Evolutionary conservation across 1,140 invertebrate genomes (phyloP).

Genomic region (Pogonomyrmex californicus): DNA sequence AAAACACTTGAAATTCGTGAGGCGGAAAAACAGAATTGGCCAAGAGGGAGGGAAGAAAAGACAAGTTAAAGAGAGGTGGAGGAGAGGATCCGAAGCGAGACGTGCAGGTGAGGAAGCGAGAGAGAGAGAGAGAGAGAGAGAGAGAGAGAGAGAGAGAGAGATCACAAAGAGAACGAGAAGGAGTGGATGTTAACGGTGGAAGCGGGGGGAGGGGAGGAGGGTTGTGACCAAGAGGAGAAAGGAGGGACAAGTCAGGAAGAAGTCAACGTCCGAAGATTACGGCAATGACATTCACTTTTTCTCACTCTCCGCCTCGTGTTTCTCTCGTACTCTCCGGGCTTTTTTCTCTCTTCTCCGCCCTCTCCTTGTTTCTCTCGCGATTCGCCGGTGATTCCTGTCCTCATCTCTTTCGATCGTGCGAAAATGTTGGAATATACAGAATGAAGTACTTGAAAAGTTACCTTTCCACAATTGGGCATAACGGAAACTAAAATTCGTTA

Average conservation of each 20-base stretch:
- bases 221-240: constrained; percentile 73
- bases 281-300: constrained; percentile 88
- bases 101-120: constrained; percentile 47
- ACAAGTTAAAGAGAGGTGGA: neutral
- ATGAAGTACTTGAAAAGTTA: constrained; percentile 36
- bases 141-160: constrained; percentile 50
- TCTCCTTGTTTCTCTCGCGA: constrained; percentile 71
- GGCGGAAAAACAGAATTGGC: constrained; percentile 59
- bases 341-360: constrained; percentile 50
- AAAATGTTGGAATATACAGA: constrained; percentile 45
- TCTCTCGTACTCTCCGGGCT: constrained; percentile 76
- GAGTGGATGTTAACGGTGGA: constrained; percentile 66
- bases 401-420: constrained; percentile 47
- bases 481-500: neutral
- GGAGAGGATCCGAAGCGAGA: constrained; percentile 50
- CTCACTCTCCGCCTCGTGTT: constrained; percentile 82
- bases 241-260: constrained; percentile 81
- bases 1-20: constrained; percentile 67
- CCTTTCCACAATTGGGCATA: constrained; percentile 2
- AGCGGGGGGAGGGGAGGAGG: constrained; percentile 56
- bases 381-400: constrained; percentile 45
- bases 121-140: constrained; percentile 45
- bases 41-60: constrained; percentile 50
- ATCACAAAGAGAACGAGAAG: constrained; percentile 36
- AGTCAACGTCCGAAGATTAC: constrained; percentile 87